Evolutionary conservation across 2,113 vertebrate species (phyloP).

Genomic region (Rattus rattus): DNA sequence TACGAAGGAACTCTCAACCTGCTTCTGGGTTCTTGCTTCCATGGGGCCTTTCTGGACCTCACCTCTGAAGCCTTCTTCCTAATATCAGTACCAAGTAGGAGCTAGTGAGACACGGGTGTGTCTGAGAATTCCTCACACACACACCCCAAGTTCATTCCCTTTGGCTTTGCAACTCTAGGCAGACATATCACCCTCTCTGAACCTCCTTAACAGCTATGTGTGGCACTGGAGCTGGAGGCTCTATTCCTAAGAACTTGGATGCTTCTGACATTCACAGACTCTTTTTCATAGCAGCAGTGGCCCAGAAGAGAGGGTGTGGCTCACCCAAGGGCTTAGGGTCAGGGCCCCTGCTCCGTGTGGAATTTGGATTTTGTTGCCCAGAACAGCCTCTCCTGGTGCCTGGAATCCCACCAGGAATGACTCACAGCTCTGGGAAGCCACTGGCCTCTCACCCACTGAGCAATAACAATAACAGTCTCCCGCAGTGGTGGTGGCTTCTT

Average conservation of each 20-base stretch:
- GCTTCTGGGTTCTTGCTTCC: neutral
- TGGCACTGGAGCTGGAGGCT: neutral
- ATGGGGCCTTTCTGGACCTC: neutral
- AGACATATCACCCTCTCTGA: conserved; percentile 18
- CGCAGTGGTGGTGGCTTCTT: neutral
- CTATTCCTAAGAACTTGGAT: neutral
- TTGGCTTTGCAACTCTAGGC: conserved; percentile 31
- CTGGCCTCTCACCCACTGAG: conserved; percentile 48
- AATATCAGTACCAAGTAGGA: fast-evolving
- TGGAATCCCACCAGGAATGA: conserved; percentile 71
- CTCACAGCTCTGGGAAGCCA: conserved; percentile 73
- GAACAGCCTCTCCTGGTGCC: conserved; percentile 70
- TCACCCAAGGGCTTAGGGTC: neutral
- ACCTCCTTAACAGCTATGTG: neutral
- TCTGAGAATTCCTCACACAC: neutral
- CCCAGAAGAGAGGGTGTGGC: conserved; percentile 59
- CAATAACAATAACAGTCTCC: conserved; percentile 19
- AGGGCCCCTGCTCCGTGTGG: conserved; percentile 51
- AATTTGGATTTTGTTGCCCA: conserved; percentile 65
- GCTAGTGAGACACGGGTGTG: neutral
- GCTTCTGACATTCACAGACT: neutral
- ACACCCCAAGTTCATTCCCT: neutral
- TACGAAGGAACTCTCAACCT: no score
- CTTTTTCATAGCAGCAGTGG: neutral
- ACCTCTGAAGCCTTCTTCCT: neutral